Evolutionary conservation across 2,888 invertebrate genomes (phyloP).

Genomic region (Germaria angustata): DNA sequence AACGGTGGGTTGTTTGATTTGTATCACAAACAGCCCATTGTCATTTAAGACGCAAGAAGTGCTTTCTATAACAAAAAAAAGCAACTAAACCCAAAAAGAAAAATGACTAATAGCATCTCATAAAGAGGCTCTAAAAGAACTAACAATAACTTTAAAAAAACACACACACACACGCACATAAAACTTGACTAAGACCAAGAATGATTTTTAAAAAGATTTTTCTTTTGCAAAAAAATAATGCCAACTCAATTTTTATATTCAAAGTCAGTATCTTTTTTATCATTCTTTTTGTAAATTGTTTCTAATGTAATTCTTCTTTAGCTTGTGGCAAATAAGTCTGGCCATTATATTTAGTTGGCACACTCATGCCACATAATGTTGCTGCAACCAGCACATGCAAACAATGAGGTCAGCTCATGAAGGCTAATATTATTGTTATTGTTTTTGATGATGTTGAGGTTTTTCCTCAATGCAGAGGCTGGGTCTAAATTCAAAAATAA

Average conservation of each 20-base stretch:
- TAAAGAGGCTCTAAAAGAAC: background rate
- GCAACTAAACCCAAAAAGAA: conserved; percentile 6
- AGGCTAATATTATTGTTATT: conserved; percentile 53
- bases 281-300: too few relatives aligned
- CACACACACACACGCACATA: conserved; percentile 7
- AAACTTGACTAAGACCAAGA: conserved; percentile 67
- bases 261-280: background rate
- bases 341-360: conserved; percentile 36
- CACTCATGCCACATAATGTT: conserved; percentile 41
- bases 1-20: too few relatives aligned
- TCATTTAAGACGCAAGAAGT: too few relatives aligned
- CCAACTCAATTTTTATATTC: conserved; percentile 3
- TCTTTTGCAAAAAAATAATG: conserved; percentile 4
- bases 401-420: conserved; percentile 64
- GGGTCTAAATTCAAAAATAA: conserved; percentile 14
- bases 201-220: conserved; percentile 38
- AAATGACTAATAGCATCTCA: background rate
- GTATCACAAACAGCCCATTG: too few relatives aligned
- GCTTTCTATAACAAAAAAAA: background rate
- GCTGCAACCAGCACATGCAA: conserved; percentile 41
- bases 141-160: too few relatives aligned
- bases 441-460: conserved; percentile 22
- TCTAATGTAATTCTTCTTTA: conserved; percentile 1
- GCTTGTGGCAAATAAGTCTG: conserved; percentile 48
- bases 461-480: conserved; percentile 48